These are phyloP conservation scores for Scelioninae gen. 1 DNA, from an alignment of 2,888 invertebrate genomes.

Conservation along the genomic window DNA sequence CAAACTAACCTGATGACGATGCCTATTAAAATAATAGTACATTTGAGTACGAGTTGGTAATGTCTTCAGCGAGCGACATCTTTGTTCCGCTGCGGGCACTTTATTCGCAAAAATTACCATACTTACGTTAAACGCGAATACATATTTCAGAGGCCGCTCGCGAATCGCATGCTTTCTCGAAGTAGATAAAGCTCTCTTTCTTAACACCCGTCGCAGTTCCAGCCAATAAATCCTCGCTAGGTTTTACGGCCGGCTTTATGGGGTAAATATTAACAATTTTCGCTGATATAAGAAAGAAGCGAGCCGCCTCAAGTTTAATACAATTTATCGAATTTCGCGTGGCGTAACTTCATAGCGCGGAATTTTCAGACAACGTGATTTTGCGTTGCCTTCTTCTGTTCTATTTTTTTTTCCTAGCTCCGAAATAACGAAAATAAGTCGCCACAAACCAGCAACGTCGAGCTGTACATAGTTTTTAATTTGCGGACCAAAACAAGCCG, in stretches of 20 bases:
- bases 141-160: constrained; percentile 10
- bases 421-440: neutral
- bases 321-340: constrained; percentile 38
- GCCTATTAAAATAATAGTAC: constrained; percentile 23
- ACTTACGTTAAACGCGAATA: constrained; percentile 24
- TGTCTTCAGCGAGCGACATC: constrained; percentile 17
- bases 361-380: neutral
- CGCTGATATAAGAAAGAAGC: constrained; percentile 6
- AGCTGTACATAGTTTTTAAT: constrained; percentile 32
- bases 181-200: constrained; percentile 12
- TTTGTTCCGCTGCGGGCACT: constrained; percentile 14
- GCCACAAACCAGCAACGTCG: neutral
- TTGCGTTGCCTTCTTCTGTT: neutral
- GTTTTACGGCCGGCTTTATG: constrained; percentile 30
- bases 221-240: constrained; percentile 23
- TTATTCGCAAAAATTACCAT: constrained; percentile 38
- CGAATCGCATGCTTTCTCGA: neutral
- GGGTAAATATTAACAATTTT: constrained; percentile 43
- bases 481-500: constrained; percentile 9
- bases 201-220: constrained; percentile 33
- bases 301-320: constrained; percentile 11
- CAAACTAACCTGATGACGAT: neutral
- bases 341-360: neutral
- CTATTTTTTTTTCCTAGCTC: neutral
- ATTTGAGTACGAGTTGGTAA: constrained; percentile 8